These are phyloP conservation scores for Microcebus ravelobensis DNA, from an alignment of 2,113 vertebrate species.

Conservation along the genomic window DNA sequence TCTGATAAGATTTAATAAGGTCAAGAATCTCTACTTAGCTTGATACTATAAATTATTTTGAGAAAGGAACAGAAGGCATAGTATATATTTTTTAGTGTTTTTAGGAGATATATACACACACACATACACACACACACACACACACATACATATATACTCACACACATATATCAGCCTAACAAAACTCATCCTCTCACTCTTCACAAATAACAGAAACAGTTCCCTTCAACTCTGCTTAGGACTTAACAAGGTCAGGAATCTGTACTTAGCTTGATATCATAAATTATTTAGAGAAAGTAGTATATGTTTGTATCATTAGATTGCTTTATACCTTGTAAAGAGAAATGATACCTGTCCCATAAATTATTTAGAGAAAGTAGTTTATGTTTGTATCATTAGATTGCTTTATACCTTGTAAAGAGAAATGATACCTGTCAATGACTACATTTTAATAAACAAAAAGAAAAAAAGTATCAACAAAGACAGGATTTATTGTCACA, in stretches of 20 bases:
- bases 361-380: conserved; percentile 29
- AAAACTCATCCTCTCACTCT: conserved; percentile 16
- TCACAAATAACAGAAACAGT: conserved; percentile 5
- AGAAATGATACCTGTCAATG: background rate
- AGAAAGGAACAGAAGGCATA: background rate
- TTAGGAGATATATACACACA: background rate
- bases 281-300: conserved; percentile 36
- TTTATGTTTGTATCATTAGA: background rate
- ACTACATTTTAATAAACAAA: conserved; percentile 22
- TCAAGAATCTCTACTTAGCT: background rate
- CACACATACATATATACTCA: background rate
- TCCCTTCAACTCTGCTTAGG: background rate
- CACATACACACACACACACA: background rate
- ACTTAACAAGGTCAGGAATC: conserved; percentile 16
- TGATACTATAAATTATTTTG: conserved; percentile 38
- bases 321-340: conserved; percentile 2
- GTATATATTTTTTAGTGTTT: background rate
- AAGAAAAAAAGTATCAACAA: background rate
- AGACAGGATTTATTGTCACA: conserved; percentile 39
- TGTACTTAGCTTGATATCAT: background rate
- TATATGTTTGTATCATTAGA: background rate
- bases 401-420: conserved; percentile 3
- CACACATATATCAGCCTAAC: background rate
- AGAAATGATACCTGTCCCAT: background rate
- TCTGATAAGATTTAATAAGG: conserved; percentile 23